Percentiles rank a stretch among this genome's conserved stretches.
Evolutionary conservation across 2,113 vertebrate species (phyloP).

Genomic region (Pogonocichla stellata): DNA sequence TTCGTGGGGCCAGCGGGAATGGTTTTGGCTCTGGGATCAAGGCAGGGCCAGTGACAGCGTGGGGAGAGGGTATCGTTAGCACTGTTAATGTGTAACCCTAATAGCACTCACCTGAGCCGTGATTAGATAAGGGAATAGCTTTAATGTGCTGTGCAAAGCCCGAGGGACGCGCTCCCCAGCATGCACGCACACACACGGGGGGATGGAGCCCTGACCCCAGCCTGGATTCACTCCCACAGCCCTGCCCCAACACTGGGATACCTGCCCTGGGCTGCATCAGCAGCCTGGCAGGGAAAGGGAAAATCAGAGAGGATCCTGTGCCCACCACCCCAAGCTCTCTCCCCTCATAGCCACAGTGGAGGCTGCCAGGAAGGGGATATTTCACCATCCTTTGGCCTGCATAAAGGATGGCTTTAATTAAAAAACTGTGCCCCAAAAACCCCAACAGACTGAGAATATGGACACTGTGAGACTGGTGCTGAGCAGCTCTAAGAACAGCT

Average conservation of each 20-base stretch:
- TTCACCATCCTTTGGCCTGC: neutral
- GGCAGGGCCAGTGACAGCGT: constrained; percentile 44
- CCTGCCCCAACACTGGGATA: neutral
- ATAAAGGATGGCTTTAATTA: neutral
- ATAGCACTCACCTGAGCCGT: constrained; percentile 62
- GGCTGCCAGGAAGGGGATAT: neutral
- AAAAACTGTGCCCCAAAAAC: neutral
- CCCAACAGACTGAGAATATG: neutral
- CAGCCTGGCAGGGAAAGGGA: neutral
- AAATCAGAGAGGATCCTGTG: neutral
- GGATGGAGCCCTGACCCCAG: neutral
- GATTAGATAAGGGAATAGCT: constrained; percentile 72
- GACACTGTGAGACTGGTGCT: neutral
- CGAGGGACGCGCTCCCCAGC: neutral
- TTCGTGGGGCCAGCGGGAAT: neutral
- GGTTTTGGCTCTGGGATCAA: constrained; percentile 50
- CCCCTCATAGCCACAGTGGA: fast-evolving
- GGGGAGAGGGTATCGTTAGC: constrained; percentile 48
- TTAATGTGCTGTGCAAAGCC: constrained; percentile 65
- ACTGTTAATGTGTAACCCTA: constrained; percentile 70
- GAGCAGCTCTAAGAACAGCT: neutral
- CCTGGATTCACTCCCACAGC: neutral
- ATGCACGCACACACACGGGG: neutral
- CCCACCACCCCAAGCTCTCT: neutral
- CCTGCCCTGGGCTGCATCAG: neutral